phyloP scores from a whole-genome alignment of 2,888 invertebrate genomes.

The Caenorhabditis afra region DNA sequence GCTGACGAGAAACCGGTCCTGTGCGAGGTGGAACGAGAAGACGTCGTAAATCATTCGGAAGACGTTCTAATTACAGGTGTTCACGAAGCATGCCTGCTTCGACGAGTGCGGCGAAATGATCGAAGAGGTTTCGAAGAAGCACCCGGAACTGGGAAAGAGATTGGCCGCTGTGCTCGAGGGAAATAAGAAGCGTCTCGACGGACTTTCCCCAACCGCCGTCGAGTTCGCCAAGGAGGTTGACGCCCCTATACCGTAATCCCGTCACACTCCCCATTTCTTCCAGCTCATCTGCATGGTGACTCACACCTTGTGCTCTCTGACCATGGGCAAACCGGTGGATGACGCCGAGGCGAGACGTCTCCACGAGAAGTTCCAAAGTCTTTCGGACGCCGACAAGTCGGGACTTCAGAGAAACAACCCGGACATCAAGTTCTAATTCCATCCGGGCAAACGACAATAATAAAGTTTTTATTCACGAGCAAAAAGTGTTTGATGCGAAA shows the following conservation, averaged over 20 bases:
- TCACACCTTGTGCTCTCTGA: constrained; percentile 56
- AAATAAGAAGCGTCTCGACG: constrained; percentile 60
- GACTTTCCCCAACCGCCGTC: constrained; percentile 59
- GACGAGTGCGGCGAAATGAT: constrained; percentile 66
- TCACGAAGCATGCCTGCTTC: constrained; percentile 64
- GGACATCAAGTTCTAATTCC: constrained; percentile 51
- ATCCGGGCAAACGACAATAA: background rate
- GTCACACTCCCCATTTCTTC: constrained; percentile 3
- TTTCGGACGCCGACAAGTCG: constrained; percentile 56
- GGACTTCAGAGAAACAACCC: constrained; percentile 62
- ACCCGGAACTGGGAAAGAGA: constrained; percentile 54
- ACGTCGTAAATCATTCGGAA: background rate
- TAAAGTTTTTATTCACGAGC: constrained; percentile 22
- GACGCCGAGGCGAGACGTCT: constrained; percentile 48
- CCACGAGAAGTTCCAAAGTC: constrained; percentile 49
- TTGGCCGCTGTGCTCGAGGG: constrained; percentile 59
- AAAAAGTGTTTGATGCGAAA: constrained; percentile 59
- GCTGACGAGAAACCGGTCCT: constrained; percentile 61
- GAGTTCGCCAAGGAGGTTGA: constrained; percentile 58
- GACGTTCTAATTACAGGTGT: constrained; percentile 48
- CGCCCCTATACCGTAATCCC: background rate
- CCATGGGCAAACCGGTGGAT: constrained; percentile 49
- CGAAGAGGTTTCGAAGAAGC: constrained; percentile 51
- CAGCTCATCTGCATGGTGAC: constrained; percentile 64
- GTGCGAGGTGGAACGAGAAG: constrained; percentile 49